Evolutionary conservation across 2,797 vertebrate genomes (phyloP).

Genomic region (Pseudomugil gertrudae): DNA sequence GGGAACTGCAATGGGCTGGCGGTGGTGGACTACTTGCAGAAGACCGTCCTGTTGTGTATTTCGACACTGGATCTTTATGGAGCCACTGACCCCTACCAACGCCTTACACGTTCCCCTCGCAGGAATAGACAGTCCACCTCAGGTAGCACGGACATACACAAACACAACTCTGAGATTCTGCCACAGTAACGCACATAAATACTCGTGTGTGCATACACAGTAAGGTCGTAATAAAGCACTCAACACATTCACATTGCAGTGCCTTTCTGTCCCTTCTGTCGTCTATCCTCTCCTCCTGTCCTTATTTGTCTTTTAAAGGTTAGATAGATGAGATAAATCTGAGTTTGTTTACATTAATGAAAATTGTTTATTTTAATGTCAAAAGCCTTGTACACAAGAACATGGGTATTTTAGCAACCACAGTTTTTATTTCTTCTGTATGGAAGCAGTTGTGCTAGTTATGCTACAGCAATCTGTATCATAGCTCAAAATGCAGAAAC

Average conservation of each 20-base stretch:
- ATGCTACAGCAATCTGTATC: no score
- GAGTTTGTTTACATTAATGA: conserved; percentile 18
- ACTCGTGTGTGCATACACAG: conserved; percentile 10
- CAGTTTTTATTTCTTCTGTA: background rate
- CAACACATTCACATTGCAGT: conserved; percentile 13
- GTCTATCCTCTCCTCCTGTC: conserved; percentile 33
- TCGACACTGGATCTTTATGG: conserved; percentile 92
- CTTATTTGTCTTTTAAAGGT: conserved; percentile 7
- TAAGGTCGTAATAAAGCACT: conserved; percentile 6
- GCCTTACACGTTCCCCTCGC: conserved; percentile 93
- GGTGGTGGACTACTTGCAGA: conserved; percentile 97
- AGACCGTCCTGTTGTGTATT: conserved; percentile 91
- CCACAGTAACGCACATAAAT: conserved; percentile 5
- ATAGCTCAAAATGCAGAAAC: no score
- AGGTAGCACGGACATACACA: conserved; percentile 82
- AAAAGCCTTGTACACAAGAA: background rate
- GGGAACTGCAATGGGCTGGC: conserved; percentile 94
- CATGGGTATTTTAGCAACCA: background rate
- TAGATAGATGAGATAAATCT: conserved; percentile 25
- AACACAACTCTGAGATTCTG: conserved; percentile 11
- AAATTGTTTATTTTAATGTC: conserved; percentile 19
- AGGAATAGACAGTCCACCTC: conserved; percentile 94
- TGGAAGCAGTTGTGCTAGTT: no score
- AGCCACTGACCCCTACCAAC: conserved; percentile 92
- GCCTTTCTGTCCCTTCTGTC: conserved; percentile 18